Base-by-base conservation (phyloP, 2,888 invertebrate species). In the Acrobasis suavella region DNA sequence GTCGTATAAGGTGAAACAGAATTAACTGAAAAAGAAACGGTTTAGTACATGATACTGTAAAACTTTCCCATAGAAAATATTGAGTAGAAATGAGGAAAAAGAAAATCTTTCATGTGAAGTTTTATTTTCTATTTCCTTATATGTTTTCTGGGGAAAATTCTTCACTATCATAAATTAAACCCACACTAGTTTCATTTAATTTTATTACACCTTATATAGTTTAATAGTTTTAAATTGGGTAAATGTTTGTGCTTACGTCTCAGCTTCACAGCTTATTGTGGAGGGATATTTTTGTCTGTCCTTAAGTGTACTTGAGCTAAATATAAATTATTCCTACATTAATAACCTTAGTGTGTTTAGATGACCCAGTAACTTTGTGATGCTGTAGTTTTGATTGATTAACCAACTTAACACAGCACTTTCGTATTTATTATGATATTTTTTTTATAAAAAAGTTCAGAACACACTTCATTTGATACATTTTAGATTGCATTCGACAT, bases 291-390 rank as follows among this genome's bases (percentile, higher is more conserved):
- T 70, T 64, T 71, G 74, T 75, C 80, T 85, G 85, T 73, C 83
- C 84, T 82, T 78, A 65, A 80, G 85, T 85, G 85, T 85, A 85
- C 82, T 74, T 62, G 64, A 65, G 62, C 64, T 60, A 51, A 49
- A 32, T 32, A 58, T 22, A 51, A 60, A 22, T 54, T 16, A 51
- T 56, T 37, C 65, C 50, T 49, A 59, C 59, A 55, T 61, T 42
- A 50, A 59, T 5, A 10, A 59, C 50, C 14, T 37, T 50, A 50
- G 59, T 50, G 50, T 60, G 38, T 51, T 60, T 61, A 62, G 62
- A 61, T 64, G 52, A 60, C 54, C 54, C 64, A 50, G 52, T 60
- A 60, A 58, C 16, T 12, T 55, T 12, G 59, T 9, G 50, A 51
- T 60, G 60, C 51, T 60, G 9, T 60, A 60, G 60, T 51, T 42